Evolutionary conservation across 2,797 vertebrate genomes (phyloP).

Genomic region (Sebastes taczanowskii): DNA sequence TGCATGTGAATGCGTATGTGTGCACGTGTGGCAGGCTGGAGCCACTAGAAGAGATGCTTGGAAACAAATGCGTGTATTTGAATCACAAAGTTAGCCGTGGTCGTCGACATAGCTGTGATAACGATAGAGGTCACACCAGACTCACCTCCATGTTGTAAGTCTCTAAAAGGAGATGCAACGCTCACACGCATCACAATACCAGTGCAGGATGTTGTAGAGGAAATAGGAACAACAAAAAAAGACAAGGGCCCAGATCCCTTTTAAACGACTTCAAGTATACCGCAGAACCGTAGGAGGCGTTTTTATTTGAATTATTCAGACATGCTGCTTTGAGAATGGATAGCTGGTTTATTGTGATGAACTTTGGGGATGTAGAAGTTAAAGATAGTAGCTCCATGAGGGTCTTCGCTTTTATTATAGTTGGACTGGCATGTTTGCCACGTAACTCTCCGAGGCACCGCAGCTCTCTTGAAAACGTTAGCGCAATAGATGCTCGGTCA

Average conservation of each 20-base stretch:
- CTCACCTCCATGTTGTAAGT: conserved; percentile 41
- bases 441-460: background rate
- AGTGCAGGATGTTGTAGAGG: conserved; percentile 40
- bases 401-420: conserved; percentile 36
- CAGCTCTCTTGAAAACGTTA: background rate
- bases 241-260: conserved; percentile 21
- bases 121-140: conserved; percentile 41
- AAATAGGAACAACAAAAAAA: conserved; percentile 27
- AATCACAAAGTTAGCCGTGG: conserved; percentile 56
- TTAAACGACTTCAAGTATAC: background rate
- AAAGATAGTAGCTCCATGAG: conserved; percentile 24
- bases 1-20: background rate
- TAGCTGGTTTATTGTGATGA: conserved; percentile 10
- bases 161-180: conserved; percentile 21
- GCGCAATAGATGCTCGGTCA: conserved; percentile 10
- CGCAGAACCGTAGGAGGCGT: conserved; percentile 34
- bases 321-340: conserved; percentile 55
- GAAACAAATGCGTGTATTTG: conserved; percentile 30
- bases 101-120: conserved; percentile 47
- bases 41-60: conserved; percentile 49
- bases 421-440: conserved; percentile 24
- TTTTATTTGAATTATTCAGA: conserved; percentile 46
- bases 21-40: conserved; percentile 41
- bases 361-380: conserved; percentile 12
- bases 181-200: conserved; percentile 28